Evolutionary conservation across 2,797 vertebrate species (phyloP), one percentile per base, ranked within the genome.

Genomic region (Okamejei kenojei): DNA sequence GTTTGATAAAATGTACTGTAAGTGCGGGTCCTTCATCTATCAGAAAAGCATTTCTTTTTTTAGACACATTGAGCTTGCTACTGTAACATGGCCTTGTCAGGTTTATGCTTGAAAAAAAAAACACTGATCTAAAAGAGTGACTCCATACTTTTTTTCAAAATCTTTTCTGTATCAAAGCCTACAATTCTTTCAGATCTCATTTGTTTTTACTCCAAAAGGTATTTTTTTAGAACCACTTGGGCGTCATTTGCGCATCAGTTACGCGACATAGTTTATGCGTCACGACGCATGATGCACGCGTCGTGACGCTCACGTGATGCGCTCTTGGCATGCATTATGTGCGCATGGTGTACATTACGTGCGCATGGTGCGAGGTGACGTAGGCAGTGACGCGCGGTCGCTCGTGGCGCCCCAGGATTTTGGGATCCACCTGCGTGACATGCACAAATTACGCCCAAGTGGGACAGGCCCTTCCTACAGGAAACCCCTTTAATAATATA

Each of bases 1-100:
- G 88, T 71, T 21, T 90, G 88, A 73, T 38, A 91, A 91, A 73
- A 91, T 19, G 74, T 54, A 54, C 45, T 54, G 45, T 45, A 54
- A 58, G 15, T 92, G 90, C 29, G 90, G 90, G 90, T n/a, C 38
- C 90, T 76, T 76, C 90, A 92, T 92, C 38, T 92, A 74, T 45
- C 38, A 76, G 26, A 92, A 58, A 76, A 92, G 76, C 71, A 91
- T 76, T 76, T 91, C 17, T 68, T 38, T 29, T 92, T 54, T 73
- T 54, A 54, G 45, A 54, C 63, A 88, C 21, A 92, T 45, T 54
- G 10, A 92, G 71, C 71, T 92, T 92, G 71, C 35, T 91, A 74
- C 90, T 74, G 38, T 91, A 92, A 54, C 90, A 92, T 26, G 1
- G 38, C 90, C 71, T 3, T 92, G 38, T 26, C 90, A 54, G 71